Conservation (phyloP, 2,888 invertebrate genomes). For the Nephrotoma guestfalica region DNA sequence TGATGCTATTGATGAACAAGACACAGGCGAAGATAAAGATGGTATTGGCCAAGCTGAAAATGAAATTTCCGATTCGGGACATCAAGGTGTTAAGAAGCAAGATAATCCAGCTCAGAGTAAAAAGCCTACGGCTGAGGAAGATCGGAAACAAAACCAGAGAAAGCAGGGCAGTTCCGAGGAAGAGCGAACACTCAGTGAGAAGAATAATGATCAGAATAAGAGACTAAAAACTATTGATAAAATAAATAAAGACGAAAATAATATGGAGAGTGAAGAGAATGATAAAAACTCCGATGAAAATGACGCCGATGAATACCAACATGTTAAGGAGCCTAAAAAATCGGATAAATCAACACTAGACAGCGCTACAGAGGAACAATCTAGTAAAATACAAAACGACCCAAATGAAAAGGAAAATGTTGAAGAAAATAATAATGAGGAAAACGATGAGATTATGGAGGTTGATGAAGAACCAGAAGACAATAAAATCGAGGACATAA, state of each 20-base stretch:
- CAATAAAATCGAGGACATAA: constrained; percentile 24
- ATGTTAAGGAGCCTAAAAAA: constrained; percentile 64
- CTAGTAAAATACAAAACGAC: constrained; percentile 39
- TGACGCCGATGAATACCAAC: constrained; percentile 56
- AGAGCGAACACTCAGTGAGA: constrained; percentile 46
- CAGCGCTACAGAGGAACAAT: constrained; percentile 72
- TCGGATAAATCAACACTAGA: constrained; percentile 59
- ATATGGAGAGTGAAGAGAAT: constrained; percentile 31
- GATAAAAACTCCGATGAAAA: constrained; percentile 31
- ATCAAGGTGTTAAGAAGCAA: constrained; percentile 39
- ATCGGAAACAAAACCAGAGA: constrained; percentile 65
- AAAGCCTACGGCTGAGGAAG: constrained; percentile 28
- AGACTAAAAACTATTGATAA: constrained; percentile 37
- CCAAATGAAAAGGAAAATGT: constrained; percentile 34
- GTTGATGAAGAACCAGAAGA: constrained; percentile 29
- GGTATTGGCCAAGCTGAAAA: constrained; percentile 62
- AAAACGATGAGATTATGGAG: constrained; percentile 37
- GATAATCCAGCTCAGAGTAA: constrained; percentile 13
- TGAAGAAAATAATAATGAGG: constrained; percentile 38
- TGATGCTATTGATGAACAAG: constrained; percentile 36
- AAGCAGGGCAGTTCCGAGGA: constrained; percentile 61
- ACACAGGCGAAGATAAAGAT: constrained; percentile 40
- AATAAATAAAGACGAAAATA: constrained; percentile 28
- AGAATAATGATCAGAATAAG: constrained; percentile 27
- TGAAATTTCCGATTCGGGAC: constrained; percentile 50